A percentile compares a stretch with the other conserved stretches of the same genome.
Conservation (phyloP, 1,140 invertebrate genomes). For the Drosophila rufa region DNA sequence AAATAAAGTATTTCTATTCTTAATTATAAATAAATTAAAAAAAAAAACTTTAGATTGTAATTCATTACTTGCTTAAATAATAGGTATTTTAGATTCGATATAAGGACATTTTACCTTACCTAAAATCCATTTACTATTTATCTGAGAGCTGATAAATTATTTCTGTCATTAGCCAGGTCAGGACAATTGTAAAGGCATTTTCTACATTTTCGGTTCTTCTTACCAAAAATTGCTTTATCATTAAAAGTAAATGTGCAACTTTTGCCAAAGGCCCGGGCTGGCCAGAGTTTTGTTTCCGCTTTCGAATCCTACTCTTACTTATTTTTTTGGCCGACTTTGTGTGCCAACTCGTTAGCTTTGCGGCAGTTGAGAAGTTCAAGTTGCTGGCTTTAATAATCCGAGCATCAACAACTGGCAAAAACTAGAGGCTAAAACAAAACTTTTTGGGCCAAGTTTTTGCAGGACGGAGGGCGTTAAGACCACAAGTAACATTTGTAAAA, state of each 20-base stretch:
- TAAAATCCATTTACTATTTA: not conserved
- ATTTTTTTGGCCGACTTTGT: slow-evolving; percentile 35
- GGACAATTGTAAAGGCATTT: slow-evolving; percentile 19
- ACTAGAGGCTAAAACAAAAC: slow-evolving; percentile 72
- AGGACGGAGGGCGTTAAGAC: slow-evolving; percentile 59
- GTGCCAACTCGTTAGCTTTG: slow-evolving; percentile 67
- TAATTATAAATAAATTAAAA: too few relatives aligned
- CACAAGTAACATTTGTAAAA: slow-evolving; percentile 84
- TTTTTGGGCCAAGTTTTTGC: slow-evolving; percentile 62
- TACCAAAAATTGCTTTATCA: slow-evolving; percentile 55
- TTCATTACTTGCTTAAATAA: not conserved
- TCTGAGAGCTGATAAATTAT: not conserved
- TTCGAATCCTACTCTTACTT: slow-evolving; percentile 31
- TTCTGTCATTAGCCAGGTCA: slow-evolving; percentile 26
- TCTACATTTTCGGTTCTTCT: not conserved
- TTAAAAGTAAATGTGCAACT: slow-evolving; percentile 44
- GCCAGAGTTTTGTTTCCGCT: slow-evolving; percentile 32
- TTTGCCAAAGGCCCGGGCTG: slow-evolving; percentile 38
- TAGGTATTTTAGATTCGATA: not conserved
- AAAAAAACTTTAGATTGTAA: too few relatives aligned
- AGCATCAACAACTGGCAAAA: slow-evolving; percentile 59
- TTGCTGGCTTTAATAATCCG: slow-evolving; percentile 76
- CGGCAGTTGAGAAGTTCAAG: slow-evolving; percentile 61
- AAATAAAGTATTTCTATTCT: too few relatives aligned
- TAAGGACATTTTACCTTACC: not conserved